Evolutionary conservation across 2,113 vertebrate species (phyloP).

Genomic region (Passer domesticus): DNA sequence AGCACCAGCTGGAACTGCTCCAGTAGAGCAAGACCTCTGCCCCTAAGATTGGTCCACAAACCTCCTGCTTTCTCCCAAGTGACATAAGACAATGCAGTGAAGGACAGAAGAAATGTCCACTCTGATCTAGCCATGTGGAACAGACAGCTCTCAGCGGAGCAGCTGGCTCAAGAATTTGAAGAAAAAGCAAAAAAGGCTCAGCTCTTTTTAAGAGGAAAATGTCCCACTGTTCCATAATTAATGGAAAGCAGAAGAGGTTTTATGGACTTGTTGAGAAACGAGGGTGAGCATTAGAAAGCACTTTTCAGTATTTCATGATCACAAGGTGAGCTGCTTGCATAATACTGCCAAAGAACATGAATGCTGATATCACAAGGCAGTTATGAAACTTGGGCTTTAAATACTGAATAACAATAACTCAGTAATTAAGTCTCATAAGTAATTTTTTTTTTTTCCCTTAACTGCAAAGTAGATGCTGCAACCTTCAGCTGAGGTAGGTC

Average conservation of each 20-base stretch:
- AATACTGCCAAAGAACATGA: conserved; percentile 4
- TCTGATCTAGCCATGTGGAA: background rate
- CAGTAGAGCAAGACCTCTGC: background rate
- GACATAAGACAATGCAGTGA: background rate
- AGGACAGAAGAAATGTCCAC: background rate
- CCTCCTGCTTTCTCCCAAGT: background rate
- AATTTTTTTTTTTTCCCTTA: background rate
- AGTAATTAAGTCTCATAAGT: conserved; percentile 1
- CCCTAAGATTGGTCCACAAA: background rate
- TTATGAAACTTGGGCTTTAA: conserved; percentile 46
- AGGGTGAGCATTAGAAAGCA: conserved; percentile 20
- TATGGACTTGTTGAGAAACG: background rate
- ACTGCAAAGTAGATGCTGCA: background rate
- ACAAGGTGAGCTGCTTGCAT: conserved; percentile 61
- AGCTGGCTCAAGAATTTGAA: background rate
- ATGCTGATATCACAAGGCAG: conserved; percentile 19
- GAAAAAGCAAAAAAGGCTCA: background rate
- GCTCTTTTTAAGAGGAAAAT: background rate
- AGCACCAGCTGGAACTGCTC: background rate
- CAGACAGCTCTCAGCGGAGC: background rate
- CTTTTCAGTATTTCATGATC: conserved; percentile 26
- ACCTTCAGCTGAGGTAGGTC: background rate
- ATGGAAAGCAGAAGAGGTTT: conserved; percentile 23
- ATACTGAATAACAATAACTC: conserved; percentile 20
- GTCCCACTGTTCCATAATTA: conserved; percentile 3